Evolutionary conservation across 2,888 invertebrate genomes (phyloP), one percentile per base, ranked within the genome.

Genomic region (Resseliella maxima): DNA sequence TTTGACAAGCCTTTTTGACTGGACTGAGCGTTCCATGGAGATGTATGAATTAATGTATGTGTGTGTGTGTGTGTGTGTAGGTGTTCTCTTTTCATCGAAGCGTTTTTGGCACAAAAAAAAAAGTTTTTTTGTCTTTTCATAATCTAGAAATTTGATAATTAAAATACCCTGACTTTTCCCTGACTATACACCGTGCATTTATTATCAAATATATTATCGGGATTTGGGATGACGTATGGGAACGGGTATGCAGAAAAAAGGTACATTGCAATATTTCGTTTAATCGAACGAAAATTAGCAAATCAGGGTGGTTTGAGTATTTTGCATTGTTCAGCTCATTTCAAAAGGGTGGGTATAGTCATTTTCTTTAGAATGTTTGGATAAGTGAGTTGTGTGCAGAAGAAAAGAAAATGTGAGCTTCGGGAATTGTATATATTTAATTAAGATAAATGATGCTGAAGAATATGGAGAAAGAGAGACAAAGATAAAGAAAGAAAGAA

Each of bases 161-260:
- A 83, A 38, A 83, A 83, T 83, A 83, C 83, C 83, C 83, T 83
- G 83, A 83, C 38, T 83, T 36, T 83, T 83, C 83, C 83, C 83
- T 83, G 83, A 83, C 83, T 83, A 35, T 81, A 38, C 38, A n/a
- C 36, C 83, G 36, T n/a, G 41, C 72, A 72, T 31, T 31, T n/a
- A 72, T 72, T n/a, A 72, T 72, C 31, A 72, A 72, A 72, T n/a
- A 72, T 38, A n/a, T 8, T 38, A 8, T 27, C 27, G 64, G 64
- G 64, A 64, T n/a, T n/a, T 64, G 5, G 31, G 31, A 64, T 27
- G n/a, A 54, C 35, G 36, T 64, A 5, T 64, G 24, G 27, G 64
- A 83, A 83, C 36, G 38, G 38, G 38, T 24, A 83, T n/a, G 1
- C 36, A 38, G 12, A 38, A 83, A 12, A 83, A n/a, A 27, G 72